Percentiles rank a stretch among this genome's conserved stretches.
phyloP scores from a whole-genome alignment of 2,888 invertebrate species.

The Drosophila gaucha region DNA sequence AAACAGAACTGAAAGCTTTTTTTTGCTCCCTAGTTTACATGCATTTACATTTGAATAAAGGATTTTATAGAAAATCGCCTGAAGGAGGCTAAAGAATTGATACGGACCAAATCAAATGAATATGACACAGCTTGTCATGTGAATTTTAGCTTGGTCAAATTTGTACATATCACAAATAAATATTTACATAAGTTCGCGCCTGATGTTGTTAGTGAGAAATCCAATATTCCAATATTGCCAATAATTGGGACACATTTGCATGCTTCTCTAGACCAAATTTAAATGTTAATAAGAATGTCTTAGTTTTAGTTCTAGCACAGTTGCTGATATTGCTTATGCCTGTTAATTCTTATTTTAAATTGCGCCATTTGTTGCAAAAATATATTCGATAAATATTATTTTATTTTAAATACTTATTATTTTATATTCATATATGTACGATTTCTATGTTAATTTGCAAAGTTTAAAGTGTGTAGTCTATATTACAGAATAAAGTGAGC shows the following conservation, averaged over 20 bases:
- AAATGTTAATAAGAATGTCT: not conserved
- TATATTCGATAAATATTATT: slow-evolving; percentile 72
- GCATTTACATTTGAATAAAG: slow-evolving; percentile 86
- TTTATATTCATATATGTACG: slow-evolving; percentile 37
- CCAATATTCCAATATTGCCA: slow-evolving; percentile 24
- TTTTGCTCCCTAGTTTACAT: no score
- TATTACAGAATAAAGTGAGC: no score
- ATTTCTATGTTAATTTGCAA: slow-evolving; percentile 48
- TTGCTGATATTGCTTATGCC: slow-evolving; percentile 49
- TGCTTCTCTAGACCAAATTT: not conserved
- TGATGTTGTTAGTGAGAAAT: slow-evolving; percentile 87
- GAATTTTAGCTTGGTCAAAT: no score
- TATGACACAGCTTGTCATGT: slow-evolving; percentile 89
- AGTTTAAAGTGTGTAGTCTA: no score
- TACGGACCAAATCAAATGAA: slow-evolving; percentile 93
- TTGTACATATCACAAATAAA: no score
- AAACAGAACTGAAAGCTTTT: slow-evolving; percentile 28
- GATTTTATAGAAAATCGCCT: slow-evolving; percentile 91
- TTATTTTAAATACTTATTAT: no score
- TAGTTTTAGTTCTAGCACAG: slow-evolving; percentile 54
- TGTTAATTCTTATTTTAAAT: slow-evolving; percentile 52
- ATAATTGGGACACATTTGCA: no score
- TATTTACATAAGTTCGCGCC: slow-evolving; percentile 95
- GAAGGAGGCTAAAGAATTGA: slow-evolving; percentile 94
- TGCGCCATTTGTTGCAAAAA: slow-evolving; percentile 57